Conservation (phyloP, 2,113 vertebrate genomes). For the Psilopsiagon aymara region DNA sequence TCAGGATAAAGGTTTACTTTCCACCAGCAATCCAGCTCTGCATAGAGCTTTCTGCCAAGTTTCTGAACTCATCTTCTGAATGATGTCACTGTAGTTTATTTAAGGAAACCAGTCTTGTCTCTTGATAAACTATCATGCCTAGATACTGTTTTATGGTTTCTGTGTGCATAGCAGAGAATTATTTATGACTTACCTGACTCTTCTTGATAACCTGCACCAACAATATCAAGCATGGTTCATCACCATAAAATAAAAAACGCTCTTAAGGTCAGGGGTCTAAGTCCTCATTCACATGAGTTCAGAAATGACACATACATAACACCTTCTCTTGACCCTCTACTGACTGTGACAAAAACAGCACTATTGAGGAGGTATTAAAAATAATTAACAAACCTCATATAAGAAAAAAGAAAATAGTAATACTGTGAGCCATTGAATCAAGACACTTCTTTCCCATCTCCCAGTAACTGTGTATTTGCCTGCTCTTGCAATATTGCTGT, state of each 20-base stretch:
- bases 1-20: slow-evolving; percentile 17
- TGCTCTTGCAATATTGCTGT: background rate
- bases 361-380: background rate
- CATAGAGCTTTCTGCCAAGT: slow-evolving; percentile 29
- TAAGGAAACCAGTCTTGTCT: slow-evolving; percentile 76
- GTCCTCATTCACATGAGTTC: slow-evolving; percentile 64
- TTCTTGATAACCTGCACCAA: slow-evolving; percentile 71
- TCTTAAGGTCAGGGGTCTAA: slow-evolving; percentile 67
- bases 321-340: background rate
- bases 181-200: slow-evolving; percentile 77
- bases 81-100: slow-evolving; percentile 79
- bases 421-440: background rate
- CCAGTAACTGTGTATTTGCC: background rate
- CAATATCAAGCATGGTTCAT: slow-evolving; percentile 75
- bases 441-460: background rate
- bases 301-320: slow-evolving; percentile 54
- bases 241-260: slow-evolving; percentile 75
- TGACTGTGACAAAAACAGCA: background rate
- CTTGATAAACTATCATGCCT: slow-evolving; percentile 75
- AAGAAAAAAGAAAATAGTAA: background rate
- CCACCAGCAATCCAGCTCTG: slow-evolving; percentile 8
- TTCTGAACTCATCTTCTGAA: slow-evolving; percentile 61
- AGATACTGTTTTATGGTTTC: slow-evolving; percentile 70
- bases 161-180: slow-evolving; percentile 60
- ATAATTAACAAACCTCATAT: slow-evolving; percentile 33